Evolutionary conservation across 2,113 vertebrate species (phyloP), one percentile per base, ranked within the genome.

Genomic region (Panurus biarmicus): DNA sequence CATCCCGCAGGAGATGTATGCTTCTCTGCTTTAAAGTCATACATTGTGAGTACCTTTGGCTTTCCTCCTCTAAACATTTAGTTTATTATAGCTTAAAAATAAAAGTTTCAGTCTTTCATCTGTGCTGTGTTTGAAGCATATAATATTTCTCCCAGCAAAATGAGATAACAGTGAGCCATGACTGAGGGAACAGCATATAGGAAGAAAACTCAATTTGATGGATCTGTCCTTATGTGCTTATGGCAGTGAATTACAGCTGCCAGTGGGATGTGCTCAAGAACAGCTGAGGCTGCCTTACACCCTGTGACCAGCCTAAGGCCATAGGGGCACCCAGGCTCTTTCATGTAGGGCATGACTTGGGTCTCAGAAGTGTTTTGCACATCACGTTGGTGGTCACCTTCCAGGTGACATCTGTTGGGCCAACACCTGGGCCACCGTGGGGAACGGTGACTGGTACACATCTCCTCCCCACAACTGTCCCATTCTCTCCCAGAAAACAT

Each of bases 401-500:
- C 28, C 23, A 24, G 40, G 58, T 48, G 38, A 42, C 9, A 5
- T 31, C 51, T 54, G 9, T 10, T 2, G 1, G 35, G 35, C 16
- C 66, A 70, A 2, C 1, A 7, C 36, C 29, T 44, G 47, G 53
- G 28, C n/a, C 48, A 38, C 21, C 0, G 0, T 3, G 29, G 9
- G 19, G 14, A 23, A 6, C 12, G n/a, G 38, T 20, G 33, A 8
- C n/a, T 64, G 45, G 33, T 2, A 22, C 19, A 11, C 28, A 23
- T 58, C 51, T 66, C 47, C 56, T 58, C 6, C 1, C 38, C 13
- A 26, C 6, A 2, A 40, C 65, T 90, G 58, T 36, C 44, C 42
- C 2, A 0, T 50, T 70, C 13, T 64, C 14, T 20, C 45, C 14
- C 7, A 7, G 69, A 12, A 28, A 33, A n/a, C 25, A 36, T 0